Conservation (phyloP, 2,113 vertebrate species). For the Hystrix brachyura region DNA sequence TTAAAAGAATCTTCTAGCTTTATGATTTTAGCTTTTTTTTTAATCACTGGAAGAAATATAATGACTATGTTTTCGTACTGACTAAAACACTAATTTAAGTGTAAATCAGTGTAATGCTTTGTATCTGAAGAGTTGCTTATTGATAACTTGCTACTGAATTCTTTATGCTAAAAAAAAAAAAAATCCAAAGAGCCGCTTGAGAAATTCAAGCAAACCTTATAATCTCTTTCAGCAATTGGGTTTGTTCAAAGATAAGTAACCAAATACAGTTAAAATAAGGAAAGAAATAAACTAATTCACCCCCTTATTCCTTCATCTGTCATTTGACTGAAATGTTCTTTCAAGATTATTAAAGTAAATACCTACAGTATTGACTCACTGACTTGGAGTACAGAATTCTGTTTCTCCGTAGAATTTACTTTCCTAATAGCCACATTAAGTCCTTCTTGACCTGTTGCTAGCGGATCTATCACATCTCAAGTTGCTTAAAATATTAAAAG, state of each 20-base stretch:
- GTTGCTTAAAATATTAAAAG: conserved; percentile 66
- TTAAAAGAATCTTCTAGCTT: background rate
- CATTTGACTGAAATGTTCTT: background rate
- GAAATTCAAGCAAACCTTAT: conserved; percentile 59
- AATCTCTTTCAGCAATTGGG: background rate
- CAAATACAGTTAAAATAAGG: conserved; percentile 34
- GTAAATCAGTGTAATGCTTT: background rate
- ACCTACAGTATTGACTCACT: background rate
- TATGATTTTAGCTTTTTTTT: conserved; percentile 28
- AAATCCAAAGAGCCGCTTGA: background rate
- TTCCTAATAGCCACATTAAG: background rate
- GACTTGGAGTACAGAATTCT: background rate
- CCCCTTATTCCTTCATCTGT: background rate
- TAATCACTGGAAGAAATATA: background rate
- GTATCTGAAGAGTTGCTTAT: conserved; percentile 16
- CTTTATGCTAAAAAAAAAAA: conserved; percentile 5
- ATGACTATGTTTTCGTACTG: background rate
- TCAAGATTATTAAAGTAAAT: conserved; percentile 16
- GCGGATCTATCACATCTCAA: conserved; percentile 47
- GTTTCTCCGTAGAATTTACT: background rate
- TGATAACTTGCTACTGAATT: background rate
- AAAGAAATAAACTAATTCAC: conserved; percentile 21
- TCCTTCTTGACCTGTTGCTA: conserved; percentile 63
- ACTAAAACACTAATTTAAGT: background rate
- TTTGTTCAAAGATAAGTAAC: conserved; percentile 50